Evolutionary conservation across 2,113 vertebrate genomes (phyloP), one percentile per base, ranked within the genome.

Genomic region (Dascyllus trimaculatus): DNA sequence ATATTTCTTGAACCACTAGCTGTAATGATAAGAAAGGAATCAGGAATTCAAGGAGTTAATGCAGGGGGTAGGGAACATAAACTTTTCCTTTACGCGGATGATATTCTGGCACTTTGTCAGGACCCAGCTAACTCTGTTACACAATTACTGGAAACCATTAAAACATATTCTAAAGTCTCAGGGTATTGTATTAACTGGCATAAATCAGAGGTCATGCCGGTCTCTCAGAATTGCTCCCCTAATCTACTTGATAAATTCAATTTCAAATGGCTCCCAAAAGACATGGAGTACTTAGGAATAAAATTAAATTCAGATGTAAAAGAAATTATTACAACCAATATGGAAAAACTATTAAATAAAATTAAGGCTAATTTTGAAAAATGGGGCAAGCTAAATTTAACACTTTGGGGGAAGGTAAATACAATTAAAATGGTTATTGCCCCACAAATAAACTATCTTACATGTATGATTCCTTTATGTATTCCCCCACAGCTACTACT

Each of bases 371-470:
- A 54, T 46, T 2, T 48, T n/a, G 56, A 72, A 2, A 72, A 51
- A 1, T 72, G 69, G 43, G 32, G 70, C n/a, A 52, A n/a, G 6
- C 2, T 62, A 38, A 4, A 4, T 4, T 24, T 53, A 46, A 48
- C 58, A 1, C 45, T 58, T 29, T 71, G 22, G 26, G 56, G 56
- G 1, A 21, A 49, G 10, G 56, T 71, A 3, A 71, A 59, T 8
- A 19, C 18, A 29, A 21, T 71, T 10, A 72, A 72, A 11, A 72
- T 61, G 45, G 46, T 61, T 1, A 14, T 72, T 2, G 57, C 24
- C 2, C 57, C 57, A 61, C 57, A 38, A 4, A 72, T 72, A 11
- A 72, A 72, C 24, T 52, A 72, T 3, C 5, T 24, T 21, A 48
- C 19, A 17, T 25, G 25, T 14, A 69, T 45, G 40, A 32, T 71